A percentile compares a stretch with the other conserved stretches of the same genome.
Conservation (phyloP, 2,797 vertebrate genomes). For the Rhinoraja longicauda region DNA sequence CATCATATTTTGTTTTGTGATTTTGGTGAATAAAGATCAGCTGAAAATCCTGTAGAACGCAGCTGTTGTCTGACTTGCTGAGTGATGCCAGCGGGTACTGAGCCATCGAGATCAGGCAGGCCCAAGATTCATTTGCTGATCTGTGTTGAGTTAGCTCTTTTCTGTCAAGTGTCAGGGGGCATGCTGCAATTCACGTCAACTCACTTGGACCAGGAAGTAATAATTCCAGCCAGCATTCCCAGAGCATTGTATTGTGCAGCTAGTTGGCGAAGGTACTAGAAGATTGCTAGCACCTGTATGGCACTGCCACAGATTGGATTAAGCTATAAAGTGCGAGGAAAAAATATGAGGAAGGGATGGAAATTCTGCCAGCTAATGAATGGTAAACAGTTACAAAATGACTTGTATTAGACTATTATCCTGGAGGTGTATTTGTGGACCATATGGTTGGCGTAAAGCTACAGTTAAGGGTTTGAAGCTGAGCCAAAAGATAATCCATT, state of each 20-base stretch:
- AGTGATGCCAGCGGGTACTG: background rate
- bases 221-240: background rate
- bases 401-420: background rate
- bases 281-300: slow-evolving; percentile 28
- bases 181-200: slow-evolving; percentile 33
- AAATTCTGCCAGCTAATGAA: background rate
- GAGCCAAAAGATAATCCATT: background rate
- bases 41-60: background rate
- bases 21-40: slow-evolving; percentile 10
- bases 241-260: background rate
- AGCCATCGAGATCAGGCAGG: background rate
- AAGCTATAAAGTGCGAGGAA: background rate
- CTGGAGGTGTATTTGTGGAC: background rate
- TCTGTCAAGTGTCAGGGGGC: slow-evolving; percentile 23
- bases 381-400: background rate
- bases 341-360: background rate
- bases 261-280: background rate
- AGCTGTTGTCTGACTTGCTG: background rate
- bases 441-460: background rate
- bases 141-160: slow-evolving; percentile 7
- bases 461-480: background rate
- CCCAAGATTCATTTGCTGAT: background rate
- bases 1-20: background rate
- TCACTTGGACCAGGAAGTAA: background rate
- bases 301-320: background rate